Evolutionary conservation across 1,140 invertebrate genomes (phyloP), one percentile per base, ranked within the genome.

Genomic region (Heliconius melpomene): DNA sequence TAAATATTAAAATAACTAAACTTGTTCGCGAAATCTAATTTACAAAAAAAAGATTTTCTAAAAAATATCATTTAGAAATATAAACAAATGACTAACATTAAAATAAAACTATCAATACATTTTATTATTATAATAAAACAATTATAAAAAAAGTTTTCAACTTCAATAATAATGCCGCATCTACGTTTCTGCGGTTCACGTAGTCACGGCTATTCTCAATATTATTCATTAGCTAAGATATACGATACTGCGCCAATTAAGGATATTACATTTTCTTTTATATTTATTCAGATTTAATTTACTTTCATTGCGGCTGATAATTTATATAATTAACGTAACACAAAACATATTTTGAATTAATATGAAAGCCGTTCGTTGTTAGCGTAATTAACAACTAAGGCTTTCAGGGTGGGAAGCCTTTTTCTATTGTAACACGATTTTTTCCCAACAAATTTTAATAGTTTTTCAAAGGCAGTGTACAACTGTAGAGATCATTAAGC

Each of bases 401-500:
- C 60, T 66, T 66, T 66, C 26, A 16, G 60, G 60, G 60, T 66
- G 26, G 23, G 26, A 74, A 76, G 77, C 73, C 77, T 74, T 74
- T 72, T 74, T 38, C 18, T 76, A 54, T 76, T 72, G 78, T 77
- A 79, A 76, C 73, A 29, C 26, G 50, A 73, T 71, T 57, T 78
- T 81, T 82, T 82, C 76, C 72, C 60, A 57, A 46, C 72, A 78
- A 85, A 76, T 83, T 86, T 86, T 86, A 87, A 86, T 88, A 88
- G 86, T 88, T 89, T 90, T 89, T 88, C 86, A 89, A 89, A 88
- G 87, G 83, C 85, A 86, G 85, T 84, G 79, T 84, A 79, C 83
- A 78, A 80, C 83, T 80, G 82, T 87, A 79, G 87, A 90, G 90
- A 94, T 93, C 90, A 93, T 93, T 93, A 94, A 89, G 88, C 88